Evolutionary conservation across 2,888 invertebrate genomes (phyloP), one percentile per base, ranked within the genome.

Genomic region (Geophilus truncorum): DNA sequence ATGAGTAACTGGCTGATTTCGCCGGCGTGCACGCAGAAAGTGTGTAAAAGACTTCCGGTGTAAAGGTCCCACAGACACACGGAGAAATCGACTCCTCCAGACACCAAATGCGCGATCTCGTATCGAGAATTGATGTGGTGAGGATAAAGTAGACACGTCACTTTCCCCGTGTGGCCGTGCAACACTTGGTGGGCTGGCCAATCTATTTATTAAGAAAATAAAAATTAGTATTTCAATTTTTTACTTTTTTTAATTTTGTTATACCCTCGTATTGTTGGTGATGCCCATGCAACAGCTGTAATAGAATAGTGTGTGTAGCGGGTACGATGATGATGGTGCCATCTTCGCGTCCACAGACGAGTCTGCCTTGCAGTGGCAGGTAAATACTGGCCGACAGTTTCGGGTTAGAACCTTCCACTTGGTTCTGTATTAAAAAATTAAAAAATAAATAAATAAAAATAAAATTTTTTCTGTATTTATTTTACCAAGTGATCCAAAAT

Each of bases 11-110:
- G 96, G 0, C 95, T 93, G 15, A 99, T 95, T 89, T 98, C 97
- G 0, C 98, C 99, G 0, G 98, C 98, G 87, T 99, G 98, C 0
- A 98, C 97, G 85, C 97, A 97, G 89, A 98, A 99, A 4, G 97
- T 91, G 86, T 98, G 96, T 80, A 99, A 88, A 51, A 97, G 88
- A 0, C 92, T 92, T 1, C 97, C 97, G 36, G 93, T 93, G 86
- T 94, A 94, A 83, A 98, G 89, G 86, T 98, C 97, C 98, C 98
- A 98, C 0, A 98, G 89, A 84, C 96, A 96, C 2, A 97, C 97
- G 0, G 97, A 96, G 88, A 99, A 99, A 88, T 99, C 99, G 12
- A 97, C 95, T 0, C 98, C 97, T 0, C 99, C 99, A 0, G 97
- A 97, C 0, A 98, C 92, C n/a, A 97, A 88, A 86, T 95, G 93